Conservation (phyloP, 1,140 invertebrate genomes). For the Zaprionus nigranus region DNA sequence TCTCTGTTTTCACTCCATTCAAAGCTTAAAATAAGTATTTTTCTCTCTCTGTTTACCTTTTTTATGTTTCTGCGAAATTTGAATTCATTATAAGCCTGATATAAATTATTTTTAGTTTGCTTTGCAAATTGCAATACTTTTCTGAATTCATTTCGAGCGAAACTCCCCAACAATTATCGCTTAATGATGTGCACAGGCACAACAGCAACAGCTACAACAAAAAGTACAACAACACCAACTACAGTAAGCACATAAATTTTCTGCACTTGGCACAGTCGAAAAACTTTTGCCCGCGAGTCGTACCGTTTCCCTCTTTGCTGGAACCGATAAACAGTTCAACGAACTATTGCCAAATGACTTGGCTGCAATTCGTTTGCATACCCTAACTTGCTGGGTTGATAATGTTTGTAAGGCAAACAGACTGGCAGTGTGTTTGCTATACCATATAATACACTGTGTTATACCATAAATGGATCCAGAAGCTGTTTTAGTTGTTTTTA, state of each 20-base stretch:
- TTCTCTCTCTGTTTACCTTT: not conserved
- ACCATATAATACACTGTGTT: not conserved
- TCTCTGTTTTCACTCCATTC: not conserved
- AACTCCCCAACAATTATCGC: slow-evolving; percentile 72
- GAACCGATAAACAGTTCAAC: slow-evolving; percentile 38
- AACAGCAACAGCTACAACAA: slow-evolving; percentile 28
- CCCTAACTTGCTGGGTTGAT: not conserved
- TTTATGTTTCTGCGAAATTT: slow-evolving; percentile 6
- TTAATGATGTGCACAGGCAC: slow-evolving; percentile 72
- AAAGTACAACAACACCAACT: not conserved
- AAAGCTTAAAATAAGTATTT: not conserved
- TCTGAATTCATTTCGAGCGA: slow-evolving; percentile 23
- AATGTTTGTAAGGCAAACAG: too few species aligned
- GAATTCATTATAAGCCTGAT: slow-evolving; percentile 8
- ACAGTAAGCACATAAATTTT: slow-evolving; percentile 60
- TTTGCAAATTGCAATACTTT: slow-evolving; percentile 49
- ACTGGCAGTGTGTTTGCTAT: not conserved
- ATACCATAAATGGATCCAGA: not conserved
- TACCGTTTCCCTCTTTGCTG: too few species aligned
- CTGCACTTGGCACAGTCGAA: slow-evolving; percentile 53
- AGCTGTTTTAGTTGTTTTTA: not conserved
- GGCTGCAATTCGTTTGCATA: slow-evolving; percentile 30
- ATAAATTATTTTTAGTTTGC: not conserved
- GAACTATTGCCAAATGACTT: slow-evolving; percentile 39
- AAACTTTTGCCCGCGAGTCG: slow-evolving; percentile 25